Evolutionary conservation across 1,140 invertebrate species (phyloP).

Genomic region (Zaprionus ghesquierei): DNA sequence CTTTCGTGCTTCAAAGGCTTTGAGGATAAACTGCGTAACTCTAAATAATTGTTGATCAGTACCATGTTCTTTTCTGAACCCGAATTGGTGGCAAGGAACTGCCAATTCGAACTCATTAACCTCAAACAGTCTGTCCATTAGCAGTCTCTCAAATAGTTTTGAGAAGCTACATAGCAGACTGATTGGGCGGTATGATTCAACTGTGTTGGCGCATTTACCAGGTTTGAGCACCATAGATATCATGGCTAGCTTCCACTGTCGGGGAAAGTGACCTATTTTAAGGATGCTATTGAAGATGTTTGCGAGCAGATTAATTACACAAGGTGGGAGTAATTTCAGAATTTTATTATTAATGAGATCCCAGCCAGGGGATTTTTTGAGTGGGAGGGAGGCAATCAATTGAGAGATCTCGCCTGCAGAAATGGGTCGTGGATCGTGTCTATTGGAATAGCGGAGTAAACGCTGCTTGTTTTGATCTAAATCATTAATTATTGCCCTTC

Average conservation of each 20-base stretch:
- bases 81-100: conserved; percentile 23
- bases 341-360: conserved; percentile 3
- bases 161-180: conserved; percentile 3
- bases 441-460: no score
- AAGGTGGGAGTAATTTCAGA: not conserved
- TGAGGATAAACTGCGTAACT: not conserved
- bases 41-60: conserved; percentile 8
- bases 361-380: not conserved
- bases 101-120: not conserved
- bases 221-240: conserved; percentile 13
- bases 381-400: not conserved
- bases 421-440: not conserved
- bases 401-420: not conserved
- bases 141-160: conserved; percentile 7
- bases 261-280: not conserved
- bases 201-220: not conserved
- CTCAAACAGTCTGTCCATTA: not conserved
- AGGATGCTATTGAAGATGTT: conserved; percentile 11
- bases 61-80: conserved; percentile 3
- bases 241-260: conserved; percentile 11
- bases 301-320: not conserved
- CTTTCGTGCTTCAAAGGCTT: not conserved
- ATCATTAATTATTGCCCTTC: not conserved
- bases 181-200: conserved; percentile 4
- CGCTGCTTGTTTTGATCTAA: not conserved